Evolutionary conservation across 2,113 vertebrate species (phyloP).

Genomic region (Tetrax tetrax): DNA sequence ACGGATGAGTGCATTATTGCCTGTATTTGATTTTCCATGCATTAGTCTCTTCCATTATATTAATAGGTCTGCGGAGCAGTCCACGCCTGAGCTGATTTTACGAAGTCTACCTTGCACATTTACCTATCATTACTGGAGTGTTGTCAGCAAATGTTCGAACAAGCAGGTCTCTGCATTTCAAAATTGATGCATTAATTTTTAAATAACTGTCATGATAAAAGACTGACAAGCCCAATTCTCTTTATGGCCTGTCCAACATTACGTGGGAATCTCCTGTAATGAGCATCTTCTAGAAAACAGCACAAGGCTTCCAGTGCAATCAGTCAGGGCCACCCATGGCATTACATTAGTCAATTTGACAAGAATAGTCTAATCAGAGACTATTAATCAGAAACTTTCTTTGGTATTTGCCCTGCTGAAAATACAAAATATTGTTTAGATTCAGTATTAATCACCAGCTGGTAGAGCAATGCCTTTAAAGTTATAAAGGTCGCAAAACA

Average conservation of each 20-base stretch:
- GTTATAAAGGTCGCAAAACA: neutral
- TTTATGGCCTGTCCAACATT: constrained; percentile 55
- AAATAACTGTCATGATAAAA: constrained; percentile 59
- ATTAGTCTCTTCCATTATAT: neutral
- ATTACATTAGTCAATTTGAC: constrained; percentile 74
- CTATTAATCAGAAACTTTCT: constrained; percentile 57
- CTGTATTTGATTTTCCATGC: neutral
- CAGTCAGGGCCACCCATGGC: constrained; percentile 41
- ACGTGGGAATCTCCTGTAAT: constrained; percentile 66
- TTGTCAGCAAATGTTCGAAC: constrained; percentile 48
- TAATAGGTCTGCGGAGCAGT: neutral
- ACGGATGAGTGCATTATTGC: neutral
- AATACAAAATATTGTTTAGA: constrained; percentile 20
- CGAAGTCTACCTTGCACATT: neutral
- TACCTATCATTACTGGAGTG: neutral
- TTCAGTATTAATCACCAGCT: neutral
- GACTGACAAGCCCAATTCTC: constrained; percentile 66
- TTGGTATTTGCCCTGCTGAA: constrained; percentile 34
- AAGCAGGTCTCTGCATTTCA: constrained; percentile 4
- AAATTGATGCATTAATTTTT: constrained; percentile 56
- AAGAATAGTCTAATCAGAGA: constrained; percentile 56
- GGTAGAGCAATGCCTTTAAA: neutral
- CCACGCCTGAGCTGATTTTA: neutral
- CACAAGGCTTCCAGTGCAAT: constrained; percentile 64
- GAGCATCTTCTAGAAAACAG: constrained; percentile 58